Evolutionary conservation across 2,888 invertebrate genomes (phyloP).

Genomic region (Teinopalpus imperialis): DNA sequence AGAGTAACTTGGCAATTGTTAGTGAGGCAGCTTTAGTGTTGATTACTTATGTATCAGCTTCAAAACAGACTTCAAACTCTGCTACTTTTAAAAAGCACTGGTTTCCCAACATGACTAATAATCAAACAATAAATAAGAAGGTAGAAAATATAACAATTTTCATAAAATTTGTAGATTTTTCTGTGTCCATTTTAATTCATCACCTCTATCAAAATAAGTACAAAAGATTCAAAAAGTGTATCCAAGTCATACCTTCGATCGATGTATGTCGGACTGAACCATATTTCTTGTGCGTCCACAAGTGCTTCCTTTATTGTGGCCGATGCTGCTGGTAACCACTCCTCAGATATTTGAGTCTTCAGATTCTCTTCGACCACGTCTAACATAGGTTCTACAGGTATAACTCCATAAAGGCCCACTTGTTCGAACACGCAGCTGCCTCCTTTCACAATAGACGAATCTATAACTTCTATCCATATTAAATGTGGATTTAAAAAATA

Average conservation of each 20-base stretch:
- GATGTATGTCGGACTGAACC: conserved; percentile 50
- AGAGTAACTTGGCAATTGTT: no score
- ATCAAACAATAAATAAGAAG: no score
- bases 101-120: no score
- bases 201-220: no score
- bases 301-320: conserved; percentile 43
- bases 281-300: conserved; percentile 39
- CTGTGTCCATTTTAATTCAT: no score
- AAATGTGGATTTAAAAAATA: conserved; percentile 58
- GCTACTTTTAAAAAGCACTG: no score
- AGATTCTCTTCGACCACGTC: conserved; percentile 36
- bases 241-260: conserved; percentile 57
- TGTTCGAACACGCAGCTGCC: conserved; percentile 52
- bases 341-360: conserved; percentile 32
- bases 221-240: no score
- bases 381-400: conserved; percentile 46
- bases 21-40: no score
- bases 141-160: no score
- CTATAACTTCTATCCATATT: conserved; percentile 54
- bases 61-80: no score
- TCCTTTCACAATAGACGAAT: conserved; percentile 20
- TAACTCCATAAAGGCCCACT: conserved; percentile 58
- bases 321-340: conserved; percentile 52
- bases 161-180: no score
- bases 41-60: no score